Evolutionary conservation across 2,113 vertebrate species (phyloP).

Genomic region (Hoplias malabaricus): DNA sequence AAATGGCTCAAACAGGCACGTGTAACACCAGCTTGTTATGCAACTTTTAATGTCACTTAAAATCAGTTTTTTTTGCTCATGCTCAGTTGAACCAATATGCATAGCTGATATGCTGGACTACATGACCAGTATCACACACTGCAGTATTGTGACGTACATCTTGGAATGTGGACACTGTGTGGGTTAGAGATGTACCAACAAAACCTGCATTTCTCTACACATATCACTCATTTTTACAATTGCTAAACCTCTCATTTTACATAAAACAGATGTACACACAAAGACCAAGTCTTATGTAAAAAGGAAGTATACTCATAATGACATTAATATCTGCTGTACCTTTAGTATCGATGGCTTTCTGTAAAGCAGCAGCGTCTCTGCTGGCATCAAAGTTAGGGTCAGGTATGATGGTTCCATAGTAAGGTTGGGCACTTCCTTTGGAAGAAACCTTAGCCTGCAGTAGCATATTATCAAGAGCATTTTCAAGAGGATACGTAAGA

Average conservation of each 20-base stretch:
- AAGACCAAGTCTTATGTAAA: background rate
- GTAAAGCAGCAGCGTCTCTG: conserved; percentile 75
- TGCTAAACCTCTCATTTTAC: background rate
- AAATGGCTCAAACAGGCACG: no score
- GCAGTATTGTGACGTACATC: no score
- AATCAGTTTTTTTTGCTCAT: no score
- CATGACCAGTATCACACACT: no score
- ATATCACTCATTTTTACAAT: background rate
- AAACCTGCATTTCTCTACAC: no score
- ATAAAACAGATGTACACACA: background rate
- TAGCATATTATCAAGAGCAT: background rate
- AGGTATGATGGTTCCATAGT: conserved; percentile 67
- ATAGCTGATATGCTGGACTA: no score
- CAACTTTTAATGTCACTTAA: no score
- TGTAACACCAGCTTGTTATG: no score
- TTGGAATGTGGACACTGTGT: no score
- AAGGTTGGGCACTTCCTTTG: conserved; percentile 60
- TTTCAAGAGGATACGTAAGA: background rate
- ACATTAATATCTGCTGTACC: conserved; percentile 73
- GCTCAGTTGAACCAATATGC: no score
- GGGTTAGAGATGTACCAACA: no score
- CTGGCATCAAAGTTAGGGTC: conserved; percentile 79
- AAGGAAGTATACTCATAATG: no score
- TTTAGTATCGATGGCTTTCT: conserved; percentile 80
- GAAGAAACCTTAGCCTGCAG: conserved; percentile 9